Evolutionary conservation across 2,797 vertebrate species (phyloP), one percentile per base, ranked within the genome.

Genomic region (Halcyon leucocephala): DNA sequence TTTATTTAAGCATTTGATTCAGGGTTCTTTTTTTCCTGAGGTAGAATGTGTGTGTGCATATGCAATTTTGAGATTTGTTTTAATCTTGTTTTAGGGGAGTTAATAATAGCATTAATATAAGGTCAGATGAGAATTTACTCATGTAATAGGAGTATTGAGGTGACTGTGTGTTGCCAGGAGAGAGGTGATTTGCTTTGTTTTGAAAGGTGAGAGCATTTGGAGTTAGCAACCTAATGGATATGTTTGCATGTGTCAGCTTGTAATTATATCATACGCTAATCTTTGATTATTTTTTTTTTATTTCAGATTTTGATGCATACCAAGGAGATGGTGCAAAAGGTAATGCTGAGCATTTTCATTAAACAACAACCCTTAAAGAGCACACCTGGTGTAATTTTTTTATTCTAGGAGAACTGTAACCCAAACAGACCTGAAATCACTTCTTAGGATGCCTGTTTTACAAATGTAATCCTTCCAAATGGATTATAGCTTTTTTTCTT

Each of bases 321-420:
- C 42, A 99, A 99, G 97, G 99, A 99, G 98, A 97, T 99, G 99
- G 99, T 99, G 86, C 99, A 99, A 98, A 99, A 99, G 99, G 99
- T 99, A 98, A 97, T 96, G 95, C 73, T 97, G 94, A 96, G 64
- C 90, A 85, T 97, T 97, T 97, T 95, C 89, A 94, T 98, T 97
- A 93, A 95, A 95, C 92, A 97, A 69, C 64, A 90, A 82, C 90
- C 94, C 58, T 97, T 96, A 96, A 95, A 95, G 91, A 97, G 96
- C 94, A 96, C 97, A 97, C 93, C 95, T 97, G 93, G 86, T 95
- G 95, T 90, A 74, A 6, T 96, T 97, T 97, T 97, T 98, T 96
- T 97, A 94, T 97, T 97, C 60, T 91, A 90, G 76, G 84, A 95
- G 96, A 97, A 95, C 91, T 95, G 69, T 97, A 98, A 97, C 97